These are phyloP conservation scores for Dermochelys coriacea DNA, from an alignment of 2,797 vertebrate genomes.

Conservation along the genomic window DNA sequence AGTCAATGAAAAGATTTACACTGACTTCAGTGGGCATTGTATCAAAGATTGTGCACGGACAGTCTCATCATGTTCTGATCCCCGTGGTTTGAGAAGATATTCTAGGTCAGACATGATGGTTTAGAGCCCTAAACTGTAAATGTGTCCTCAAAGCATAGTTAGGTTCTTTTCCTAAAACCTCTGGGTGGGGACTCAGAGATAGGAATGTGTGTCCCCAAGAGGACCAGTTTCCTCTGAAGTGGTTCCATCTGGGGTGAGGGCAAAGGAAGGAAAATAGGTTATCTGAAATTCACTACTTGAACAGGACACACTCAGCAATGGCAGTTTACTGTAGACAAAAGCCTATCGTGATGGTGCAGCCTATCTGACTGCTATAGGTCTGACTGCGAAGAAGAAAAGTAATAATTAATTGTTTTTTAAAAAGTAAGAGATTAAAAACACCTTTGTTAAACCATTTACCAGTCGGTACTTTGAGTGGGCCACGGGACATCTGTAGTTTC, in stretches of 20 bases:
- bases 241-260: slow-evolving; percentile 60
- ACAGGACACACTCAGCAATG: slow-evolving; percentile 79
- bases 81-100: slow-evolving; percentile 6
- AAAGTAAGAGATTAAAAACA: slow-evolving; percentile 53
- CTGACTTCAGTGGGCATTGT: neutral
- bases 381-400: slow-evolving; percentile 78
- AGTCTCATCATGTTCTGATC: neutral
- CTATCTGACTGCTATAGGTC: slow-evolving; percentile 72
- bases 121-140: neutral
- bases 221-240: slow-evolving; percentile 48
- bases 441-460: slow-evolving; percentile 60
- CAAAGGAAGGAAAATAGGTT: slow-evolving; percentile 60
- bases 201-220: slow-evolving; percentile 14
- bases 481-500: slow-evolving; percentile 38
- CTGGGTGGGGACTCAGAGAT: slow-evolving; percentile 7
- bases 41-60: neutral
- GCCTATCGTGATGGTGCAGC: slow-evolving; percentile 68
- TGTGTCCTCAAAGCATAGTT: neutral
- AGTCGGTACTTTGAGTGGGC: slow-evolving; percentile 50
- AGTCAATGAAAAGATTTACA: neutral
- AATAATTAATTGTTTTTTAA: slow-evolving; percentile 76
- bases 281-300: slow-evolving; percentile 75
- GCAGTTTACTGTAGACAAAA: slow-evolving; percentile 78
- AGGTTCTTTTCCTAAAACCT: slow-evolving; percentile 45
- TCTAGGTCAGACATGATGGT: neutral